Conservation (phyloP, 2,888 invertebrate species). For the Torymus aiolomorphi region DNA sequence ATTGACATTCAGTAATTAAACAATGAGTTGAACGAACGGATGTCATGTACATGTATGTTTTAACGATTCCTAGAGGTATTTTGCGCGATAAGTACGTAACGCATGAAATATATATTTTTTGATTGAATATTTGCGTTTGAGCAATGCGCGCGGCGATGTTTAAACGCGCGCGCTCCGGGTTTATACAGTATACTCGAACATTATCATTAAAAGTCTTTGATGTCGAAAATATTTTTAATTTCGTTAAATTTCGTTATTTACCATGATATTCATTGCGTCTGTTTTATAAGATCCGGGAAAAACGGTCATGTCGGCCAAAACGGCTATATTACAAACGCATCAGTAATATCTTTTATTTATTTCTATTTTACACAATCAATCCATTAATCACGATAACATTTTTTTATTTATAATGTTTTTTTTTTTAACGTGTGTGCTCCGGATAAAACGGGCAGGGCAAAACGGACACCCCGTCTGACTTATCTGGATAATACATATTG, state of each 20-base stretch:
- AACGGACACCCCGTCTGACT: too few relatives aligned
- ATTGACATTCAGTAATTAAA: conserved; percentile 58
- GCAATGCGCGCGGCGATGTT: not conserved
- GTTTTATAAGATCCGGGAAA: too few relatives aligned
- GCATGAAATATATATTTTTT: conserved; percentile 47
- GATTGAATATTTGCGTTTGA: conserved; percentile 24
- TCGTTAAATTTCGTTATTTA: conserved; percentile 20
- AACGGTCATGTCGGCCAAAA: too few relatives aligned
- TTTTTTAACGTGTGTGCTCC: too few relatives aligned
- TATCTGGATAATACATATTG: too few relatives aligned
- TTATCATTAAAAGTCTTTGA: conserved; percentile 33
- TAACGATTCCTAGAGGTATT: conserved; percentile 49
- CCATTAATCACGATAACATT: too few relatives aligned
- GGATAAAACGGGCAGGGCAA: too few relatives aligned
- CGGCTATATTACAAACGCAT: too few relatives aligned
- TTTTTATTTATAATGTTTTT: too few relatives aligned
- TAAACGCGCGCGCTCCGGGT: not conserved
- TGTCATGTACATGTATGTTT: conserved; percentile 53
- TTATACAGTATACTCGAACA: conserved; percentile 7
- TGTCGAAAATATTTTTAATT: conserved; percentile 8
- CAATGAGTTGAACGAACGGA: conserved; percentile 53
- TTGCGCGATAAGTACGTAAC: conserved; percentile 20
- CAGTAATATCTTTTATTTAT: too few relatives aligned
- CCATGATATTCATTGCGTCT: not conserved
- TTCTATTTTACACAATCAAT: too few relatives aligned